Percentiles rank a stretch among this genome's conserved stretches.
Evolutionary conservation across 2,797 vertebrate species (phyloP).

Genomic region (Spinus olivaceus): DNA sequence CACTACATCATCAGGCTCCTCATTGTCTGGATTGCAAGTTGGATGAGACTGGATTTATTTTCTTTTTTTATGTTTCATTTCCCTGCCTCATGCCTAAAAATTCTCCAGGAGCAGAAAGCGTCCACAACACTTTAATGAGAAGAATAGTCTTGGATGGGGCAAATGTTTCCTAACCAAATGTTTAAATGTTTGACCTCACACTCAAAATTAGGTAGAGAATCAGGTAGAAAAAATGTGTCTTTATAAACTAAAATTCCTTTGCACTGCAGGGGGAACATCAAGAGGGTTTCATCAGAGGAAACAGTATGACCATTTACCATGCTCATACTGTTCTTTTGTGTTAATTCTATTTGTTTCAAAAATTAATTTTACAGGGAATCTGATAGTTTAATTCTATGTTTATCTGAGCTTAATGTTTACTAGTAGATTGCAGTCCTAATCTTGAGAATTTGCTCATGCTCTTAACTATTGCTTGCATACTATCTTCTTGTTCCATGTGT

Average conservation of each 20-base stretch:
- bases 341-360: not conserved
- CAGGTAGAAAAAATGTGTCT: not conserved
- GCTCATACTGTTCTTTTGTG: not conserved
- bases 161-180: not conserved
- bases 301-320: not conserved
- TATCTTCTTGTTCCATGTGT: not conserved
- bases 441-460: not conserved
- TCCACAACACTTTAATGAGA: not conserved
- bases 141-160: not conserved
- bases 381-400: not conserved
- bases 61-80: not conserved
- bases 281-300: not conserved
- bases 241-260: not conserved
- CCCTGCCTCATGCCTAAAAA: not conserved
- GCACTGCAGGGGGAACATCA: not conserved
- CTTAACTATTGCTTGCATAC: not conserved
- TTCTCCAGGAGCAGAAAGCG: not conserved
- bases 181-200: not conserved
- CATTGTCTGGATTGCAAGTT: not conserved
- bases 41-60: not conserved
- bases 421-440: not conserved
- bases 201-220: not conserved
- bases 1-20: conserved; percentile 29
- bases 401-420: not conserved
- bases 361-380: not conserved